Percentiles rank a stretch among this genome's conserved stretches.
These are phyloP conservation scores for Strigamia crassipes DNA, from an alignment of 2,888 invertebrate species.

Conservation along the genomic window DNA sequence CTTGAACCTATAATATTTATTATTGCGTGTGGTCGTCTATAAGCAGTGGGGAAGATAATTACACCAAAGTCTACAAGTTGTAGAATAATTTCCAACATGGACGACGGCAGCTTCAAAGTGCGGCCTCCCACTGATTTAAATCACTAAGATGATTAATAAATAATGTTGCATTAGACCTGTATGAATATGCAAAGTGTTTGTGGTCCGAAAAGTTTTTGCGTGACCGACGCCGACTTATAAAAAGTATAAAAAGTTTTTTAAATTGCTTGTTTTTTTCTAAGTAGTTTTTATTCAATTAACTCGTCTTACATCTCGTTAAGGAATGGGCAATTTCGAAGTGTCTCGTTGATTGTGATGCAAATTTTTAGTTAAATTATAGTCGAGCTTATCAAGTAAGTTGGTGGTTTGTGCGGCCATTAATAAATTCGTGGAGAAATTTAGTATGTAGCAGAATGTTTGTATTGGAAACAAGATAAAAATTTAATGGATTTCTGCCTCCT, in stretches of 20 bases:
- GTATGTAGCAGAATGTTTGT: conserved; percentile 32
- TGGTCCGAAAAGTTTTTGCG: not conserved
- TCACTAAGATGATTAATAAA: conserved; percentile 33
- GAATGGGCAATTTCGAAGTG: conserved; percentile 23
- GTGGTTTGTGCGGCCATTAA: conserved; percentile 23
- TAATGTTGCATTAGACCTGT: not conserved
- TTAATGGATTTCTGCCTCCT: conserved; percentile 25
- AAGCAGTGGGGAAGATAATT: conserved; percentile 31
- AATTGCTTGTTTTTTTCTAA: not conserved
- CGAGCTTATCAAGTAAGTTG: conserved; percentile 16
- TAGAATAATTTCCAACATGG: conserved; percentile 29
- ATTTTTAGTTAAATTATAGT: conserved; percentile 32
- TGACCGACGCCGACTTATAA: not conserved
- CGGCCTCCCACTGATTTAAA: not conserved
- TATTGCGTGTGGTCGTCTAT: conserved; percentile 34
- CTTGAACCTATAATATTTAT: conserved; percentile 36
- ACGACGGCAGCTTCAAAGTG: conserved; percentile 26
- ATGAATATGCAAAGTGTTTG: conserved; percentile 4
- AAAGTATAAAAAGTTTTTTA: not conserved
- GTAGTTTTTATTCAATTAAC: conserved; percentile 21
- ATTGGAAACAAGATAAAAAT: conserved; percentile 30
- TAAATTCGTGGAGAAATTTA: conserved; percentile 29
- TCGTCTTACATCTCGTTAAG: conserved; percentile 4
- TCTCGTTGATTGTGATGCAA: conserved; percentile 17
- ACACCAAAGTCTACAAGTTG: conserved; percentile 31